Conservation (phyloP, 1,140 invertebrate species). For the Drosophila tropicalis region DNA sequence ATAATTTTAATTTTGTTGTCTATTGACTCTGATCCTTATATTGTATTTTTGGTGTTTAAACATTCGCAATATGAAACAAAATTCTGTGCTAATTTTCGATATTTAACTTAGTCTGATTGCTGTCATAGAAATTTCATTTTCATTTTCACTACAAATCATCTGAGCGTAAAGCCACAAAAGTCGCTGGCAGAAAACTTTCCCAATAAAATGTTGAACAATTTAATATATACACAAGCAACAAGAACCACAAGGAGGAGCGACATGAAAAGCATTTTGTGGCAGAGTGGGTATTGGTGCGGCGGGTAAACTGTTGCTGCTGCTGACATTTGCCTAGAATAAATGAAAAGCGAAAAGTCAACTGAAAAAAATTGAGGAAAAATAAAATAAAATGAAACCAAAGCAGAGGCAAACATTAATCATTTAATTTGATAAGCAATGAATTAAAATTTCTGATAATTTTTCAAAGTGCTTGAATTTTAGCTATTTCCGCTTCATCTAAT, state of each 20-base stretch:
- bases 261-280: conserved; percentile 51
- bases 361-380: no score
- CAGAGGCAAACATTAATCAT: conserved; percentile 67
- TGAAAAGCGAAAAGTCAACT: conserved; percentile 22
- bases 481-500: not conserved
- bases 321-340: conserved; percentile 61
- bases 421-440: conserved; percentile 80
- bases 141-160: conserved; percentile 52
- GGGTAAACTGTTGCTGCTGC: conserved; percentile 53
- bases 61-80: not conserved
- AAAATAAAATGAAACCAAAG: conserved; percentile 26
- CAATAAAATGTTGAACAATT: conserved; percentile 72
- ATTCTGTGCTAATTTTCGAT: conserved; percentile 11
- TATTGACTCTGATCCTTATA: no score
- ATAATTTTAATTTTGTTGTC: not conserved
- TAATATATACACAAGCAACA: conserved; percentile 49
- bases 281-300: not conserved
- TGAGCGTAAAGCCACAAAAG: conserved; percentile 60
- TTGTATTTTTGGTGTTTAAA: not conserved
- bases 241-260: conserved; percentile 11
- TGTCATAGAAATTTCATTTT: conserved; percentile 21
- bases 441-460: conserved; percentile 70
- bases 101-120: conserved; percentile 4
- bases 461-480: conserved; percentile 47
- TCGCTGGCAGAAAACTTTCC: conserved; percentile 62